A percentile compares a stretch with the other conserved stretches of the same genome.
phyloP scores from a whole-genome alignment of 1,140 invertebrate genomes.

The Agrilus planipennis region DNA sequence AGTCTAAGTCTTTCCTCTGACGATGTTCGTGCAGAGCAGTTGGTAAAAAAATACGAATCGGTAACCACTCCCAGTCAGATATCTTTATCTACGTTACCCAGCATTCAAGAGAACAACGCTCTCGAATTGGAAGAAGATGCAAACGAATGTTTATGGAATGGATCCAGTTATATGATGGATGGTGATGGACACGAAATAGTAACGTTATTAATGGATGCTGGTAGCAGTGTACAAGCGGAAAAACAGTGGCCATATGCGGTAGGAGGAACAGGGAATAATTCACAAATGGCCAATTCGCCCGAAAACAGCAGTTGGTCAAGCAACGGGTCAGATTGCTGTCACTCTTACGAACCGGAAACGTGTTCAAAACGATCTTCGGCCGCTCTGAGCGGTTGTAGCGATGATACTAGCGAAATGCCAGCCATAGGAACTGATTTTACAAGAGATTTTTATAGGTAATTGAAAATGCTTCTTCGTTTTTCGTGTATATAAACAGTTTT shows the following conservation, averaged over 20 bases:
- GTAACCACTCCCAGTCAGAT: conserved; percentile 41
- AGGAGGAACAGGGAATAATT: conserved; percentile 2
- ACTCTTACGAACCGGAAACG: conserved; percentile 33
- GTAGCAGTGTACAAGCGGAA: conserved; percentile 29
- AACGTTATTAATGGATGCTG: conserved; percentile 31
- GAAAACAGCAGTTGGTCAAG: conserved; percentile 54
- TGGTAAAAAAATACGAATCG: conserved; percentile 23
- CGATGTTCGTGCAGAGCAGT: conserved; percentile 40
- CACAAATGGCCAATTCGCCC: conserved; percentile 38
- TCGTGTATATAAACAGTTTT: no score
- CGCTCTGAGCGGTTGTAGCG: conserved; percentile 48
- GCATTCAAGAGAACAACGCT: conserved; percentile 58
- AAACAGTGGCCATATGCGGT: conserved; percentile 39
- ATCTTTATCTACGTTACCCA: conserved; percentile 49
- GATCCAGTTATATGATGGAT: conserved; percentile 45
- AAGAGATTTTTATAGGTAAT: conserved; percentile 50
- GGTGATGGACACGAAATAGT: conserved; percentile 40
- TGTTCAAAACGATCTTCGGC: conserved; percentile 54
- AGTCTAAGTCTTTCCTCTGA: conserved; percentile 59
- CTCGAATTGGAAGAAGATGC: conserved; percentile 60
- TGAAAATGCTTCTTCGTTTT: background rate
- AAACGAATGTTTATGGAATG: conserved; percentile 62
- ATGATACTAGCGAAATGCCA: conserved; percentile 48
- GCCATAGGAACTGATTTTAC: conserved; percentile 65
- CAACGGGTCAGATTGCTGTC: conserved; percentile 38